Evolutionary conservation across 2,888 invertebrate genomes (phyloP), one percentile per base, ranked within the genome.

Genomic region (Syrphus vitripennis): DNA sequence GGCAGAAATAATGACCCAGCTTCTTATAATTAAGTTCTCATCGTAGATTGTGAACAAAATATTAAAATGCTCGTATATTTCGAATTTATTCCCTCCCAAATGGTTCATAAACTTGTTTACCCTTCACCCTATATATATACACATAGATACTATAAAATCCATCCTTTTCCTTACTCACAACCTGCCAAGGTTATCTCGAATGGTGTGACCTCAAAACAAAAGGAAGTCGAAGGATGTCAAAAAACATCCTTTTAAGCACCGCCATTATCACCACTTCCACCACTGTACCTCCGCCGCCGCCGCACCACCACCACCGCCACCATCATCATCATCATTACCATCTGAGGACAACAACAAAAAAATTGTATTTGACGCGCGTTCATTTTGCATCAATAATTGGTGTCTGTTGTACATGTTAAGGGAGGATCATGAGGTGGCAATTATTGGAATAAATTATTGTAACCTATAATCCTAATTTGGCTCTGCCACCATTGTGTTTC

Each of bases 371-470:
- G 70, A 78, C 77, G 67, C 74, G 48, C 31, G 19, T 34, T 50
- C 9, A 74, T 45, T 63, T 70, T 79, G 72, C 67, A 74, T 70
- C 63, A 16, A 65, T 53, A 16, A 65, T 53, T 59, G 48, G 34
- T 16, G 29, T 42, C 24, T 67, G 34, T 31, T 50, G 24, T 37
- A 19, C 16, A 67, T 40, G 21, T 48, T 19, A 42, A 34, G 65
- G 14, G 55, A 42, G 40, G 42, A 55, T 21, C 40, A 19, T 31
- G 10, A 29, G 59, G 69, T 34, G 61, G 45, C 55, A 83, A 83
- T 83, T 70, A 79, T 79, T 79, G 69, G 83, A 83, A 83, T 83
- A 83, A 83, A 79, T 83, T 79, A 75, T 65, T 83, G 74, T 75
- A 67, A 63, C 74, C 79, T 83, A 83, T 83, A 79, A 79, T 83